These are phyloP conservation scores for Nineta flava DNA, from an alignment of 2,888 invertebrate genomes.

Conservation along the genomic window DNA sequence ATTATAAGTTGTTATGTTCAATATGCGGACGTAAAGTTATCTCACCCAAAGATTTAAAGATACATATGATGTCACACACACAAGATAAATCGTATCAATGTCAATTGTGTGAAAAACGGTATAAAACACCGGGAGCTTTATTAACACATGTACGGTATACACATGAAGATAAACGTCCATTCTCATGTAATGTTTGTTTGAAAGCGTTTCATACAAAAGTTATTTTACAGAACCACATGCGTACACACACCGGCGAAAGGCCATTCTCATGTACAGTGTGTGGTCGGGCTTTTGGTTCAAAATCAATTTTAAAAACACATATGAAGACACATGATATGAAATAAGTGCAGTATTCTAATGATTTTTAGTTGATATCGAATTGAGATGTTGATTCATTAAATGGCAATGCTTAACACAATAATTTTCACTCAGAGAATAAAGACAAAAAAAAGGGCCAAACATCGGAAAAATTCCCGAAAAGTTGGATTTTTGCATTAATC, in stretches of 20 bases:
- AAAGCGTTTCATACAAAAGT: neutral
- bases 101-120: neutral
- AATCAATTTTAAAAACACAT: neutral
- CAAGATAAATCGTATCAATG: neutral
- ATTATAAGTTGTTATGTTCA: neutral
- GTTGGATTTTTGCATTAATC: no score
- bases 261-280: neutral
- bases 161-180: neutral
- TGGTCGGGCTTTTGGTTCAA: neutral
- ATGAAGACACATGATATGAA: neutral
- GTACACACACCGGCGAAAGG: slow-evolving; percentile 1
- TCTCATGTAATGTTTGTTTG: neutral
- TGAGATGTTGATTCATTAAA: no score
- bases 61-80: neutral
- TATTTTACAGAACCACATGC: slow-evolving; percentile 1
- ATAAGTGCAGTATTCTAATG: no score
- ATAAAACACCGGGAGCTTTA: slow-evolving; percentile 1
- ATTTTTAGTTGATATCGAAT: no score
- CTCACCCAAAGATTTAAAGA: no score
- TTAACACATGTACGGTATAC: neutral
- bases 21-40: neutral
- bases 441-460: no score
- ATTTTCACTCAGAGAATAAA: no score
- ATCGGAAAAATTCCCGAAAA: no score
- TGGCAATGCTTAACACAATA: no score